A percentile compares a stretch with the other conserved stretches of the same genome.
These are phyloP conservation scores for Acrobasis suavella DNA, from an alignment of 2,888 invertebrate species.

Conservation along the genomic window DNA sequence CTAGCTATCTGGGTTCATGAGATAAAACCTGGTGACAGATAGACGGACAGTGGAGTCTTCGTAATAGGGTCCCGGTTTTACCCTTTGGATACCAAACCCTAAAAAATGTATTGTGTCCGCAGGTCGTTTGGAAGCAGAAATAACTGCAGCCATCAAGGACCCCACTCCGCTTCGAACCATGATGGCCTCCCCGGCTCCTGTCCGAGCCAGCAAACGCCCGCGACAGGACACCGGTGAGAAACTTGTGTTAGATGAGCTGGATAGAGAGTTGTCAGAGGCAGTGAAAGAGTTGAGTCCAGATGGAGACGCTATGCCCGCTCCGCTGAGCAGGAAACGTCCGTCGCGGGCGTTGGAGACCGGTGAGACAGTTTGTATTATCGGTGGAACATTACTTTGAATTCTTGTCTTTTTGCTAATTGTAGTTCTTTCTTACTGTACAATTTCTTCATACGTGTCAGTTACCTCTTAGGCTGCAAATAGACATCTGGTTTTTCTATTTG, in stretches of 20 bases:
- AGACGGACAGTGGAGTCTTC: no score
- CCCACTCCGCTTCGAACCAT: conserved; percentile 59
- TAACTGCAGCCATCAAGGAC: conserved; percentile 54
- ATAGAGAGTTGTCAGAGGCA: not conserved
- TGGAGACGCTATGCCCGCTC: conserved; percentile 4
- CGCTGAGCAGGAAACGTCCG: conserved; percentile 22
- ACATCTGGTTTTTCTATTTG: no score
- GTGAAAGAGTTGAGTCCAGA: conserved; percentile 3
- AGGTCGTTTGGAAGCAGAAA: conserved; percentile 71
- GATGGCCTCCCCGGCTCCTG: conserved; percentile 50
- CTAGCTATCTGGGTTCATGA: no score
- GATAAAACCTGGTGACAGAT: no score
- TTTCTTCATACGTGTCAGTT: no score
- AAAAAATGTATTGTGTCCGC: conserved; percentile 16
- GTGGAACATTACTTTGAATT: not conserved
- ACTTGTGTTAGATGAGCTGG: conserved; percentile 5
- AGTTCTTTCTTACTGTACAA: no score
- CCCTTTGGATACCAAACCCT: no score
- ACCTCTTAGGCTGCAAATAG: no score
- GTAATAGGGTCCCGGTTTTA: no score
- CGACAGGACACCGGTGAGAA: conserved; percentile 66
- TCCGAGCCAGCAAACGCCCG: conserved; percentile 55
- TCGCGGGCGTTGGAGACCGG: conserved; percentile 19
- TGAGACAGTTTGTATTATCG: conserved; percentile 6
- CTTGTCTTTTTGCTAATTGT: no score